Evolutionary conservation across 2,888 invertebrate genomes (phyloP).

Genomic region (Patella caerulea): DNA sequence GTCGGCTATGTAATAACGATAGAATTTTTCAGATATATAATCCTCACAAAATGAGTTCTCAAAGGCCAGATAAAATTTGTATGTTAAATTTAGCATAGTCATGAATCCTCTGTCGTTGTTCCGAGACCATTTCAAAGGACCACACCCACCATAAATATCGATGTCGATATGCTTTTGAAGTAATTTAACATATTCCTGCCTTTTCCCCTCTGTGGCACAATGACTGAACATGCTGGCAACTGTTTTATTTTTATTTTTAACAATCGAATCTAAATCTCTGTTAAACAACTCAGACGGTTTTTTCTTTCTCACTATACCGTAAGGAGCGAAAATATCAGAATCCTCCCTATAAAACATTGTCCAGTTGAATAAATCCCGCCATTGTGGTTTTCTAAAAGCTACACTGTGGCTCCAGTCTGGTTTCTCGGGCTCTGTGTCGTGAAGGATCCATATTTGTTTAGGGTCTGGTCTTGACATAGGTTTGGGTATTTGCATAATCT

Average conservation of each 20-base stretch:
- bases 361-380: neutral
- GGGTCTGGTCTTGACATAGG: neutral
- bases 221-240: neutral
- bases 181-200: neutral
- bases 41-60: neutral
- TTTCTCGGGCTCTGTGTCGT: neutral
- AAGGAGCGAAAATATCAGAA: neutral
- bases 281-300: neutral
- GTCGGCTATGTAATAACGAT: neutral
- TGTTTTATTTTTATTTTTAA: neutral
- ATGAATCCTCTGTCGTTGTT: neutral
- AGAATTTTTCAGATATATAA: constrained; percentile 5
- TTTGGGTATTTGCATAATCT: neutral
- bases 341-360: neutral
- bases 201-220: no score
- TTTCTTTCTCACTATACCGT: neutral
- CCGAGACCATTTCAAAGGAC: neutral
- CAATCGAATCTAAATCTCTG: neutral
- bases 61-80: neutral
- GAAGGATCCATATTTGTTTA: neutral
- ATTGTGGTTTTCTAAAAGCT: neutral
- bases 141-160: neutral
- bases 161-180: neutral
- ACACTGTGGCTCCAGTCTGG: neutral
- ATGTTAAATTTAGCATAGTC: neutral